These are phyloP conservation scores for Microtus oregoni DNA, from an alignment of 2,113 vertebrate genomes.

Conservation along the genomic window DNA sequence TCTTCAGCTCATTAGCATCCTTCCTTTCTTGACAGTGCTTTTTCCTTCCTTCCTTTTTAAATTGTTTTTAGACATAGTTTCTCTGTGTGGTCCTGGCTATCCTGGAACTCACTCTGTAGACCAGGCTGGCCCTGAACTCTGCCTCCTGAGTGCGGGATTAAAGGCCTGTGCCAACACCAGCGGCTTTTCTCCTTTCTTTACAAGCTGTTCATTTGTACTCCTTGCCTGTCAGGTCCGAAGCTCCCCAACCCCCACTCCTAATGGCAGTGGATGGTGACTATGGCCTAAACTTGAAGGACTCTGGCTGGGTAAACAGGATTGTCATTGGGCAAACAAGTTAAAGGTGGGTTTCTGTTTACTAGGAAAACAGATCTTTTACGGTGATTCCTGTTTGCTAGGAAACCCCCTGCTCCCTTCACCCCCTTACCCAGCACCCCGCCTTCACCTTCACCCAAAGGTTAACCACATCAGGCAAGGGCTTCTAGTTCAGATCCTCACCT, in stretches of 20 bases:
- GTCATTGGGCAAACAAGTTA: too few species aligned
- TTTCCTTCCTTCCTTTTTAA: neutral
- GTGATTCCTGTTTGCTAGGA: neutral
- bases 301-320: neutral
- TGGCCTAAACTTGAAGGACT: neutral
- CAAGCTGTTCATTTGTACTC: neutral
- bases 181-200: neutral
- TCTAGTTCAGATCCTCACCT: neutral
- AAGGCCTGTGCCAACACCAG: too few species aligned
- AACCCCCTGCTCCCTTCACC: too few species aligned
- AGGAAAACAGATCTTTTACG: neutral
- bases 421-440: too few species aligned
- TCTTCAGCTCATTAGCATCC: neutral
- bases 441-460: neutral
- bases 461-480: neutral
- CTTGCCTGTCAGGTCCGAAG: neutral
- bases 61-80: too few species aligned
- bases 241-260: neutral
- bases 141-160: too few species aligned
- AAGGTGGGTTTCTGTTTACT: neutral
- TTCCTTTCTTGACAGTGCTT: neutral
- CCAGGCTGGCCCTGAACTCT: too few species aligned
- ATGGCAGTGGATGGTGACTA: neutral
- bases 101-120: too few species aligned
- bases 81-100: too few species aligned